Conservation (phyloP, 2,888 invertebrate species). For the Chymomyza caudatula region DNA sequence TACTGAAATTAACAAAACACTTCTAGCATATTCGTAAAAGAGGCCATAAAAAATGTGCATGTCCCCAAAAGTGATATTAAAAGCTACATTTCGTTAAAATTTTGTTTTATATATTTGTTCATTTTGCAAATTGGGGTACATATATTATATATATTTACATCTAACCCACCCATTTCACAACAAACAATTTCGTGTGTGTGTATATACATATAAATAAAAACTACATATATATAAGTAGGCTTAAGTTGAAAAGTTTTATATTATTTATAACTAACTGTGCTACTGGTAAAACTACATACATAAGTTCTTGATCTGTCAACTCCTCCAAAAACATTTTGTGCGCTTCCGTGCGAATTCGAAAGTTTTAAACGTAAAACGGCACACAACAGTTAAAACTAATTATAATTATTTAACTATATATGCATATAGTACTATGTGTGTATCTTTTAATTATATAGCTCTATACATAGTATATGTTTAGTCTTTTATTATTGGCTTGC, state of each 20-base stretch:
- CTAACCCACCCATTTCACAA: neutral
- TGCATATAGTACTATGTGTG: conserved; percentile 1
- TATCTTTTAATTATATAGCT: conserved; percentile 20
- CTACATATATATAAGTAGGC: conserved; percentile 12
- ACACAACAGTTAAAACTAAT: conserved; percentile 15
- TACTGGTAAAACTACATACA: conserved; percentile 50
- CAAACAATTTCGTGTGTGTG: conserved; percentile 1
- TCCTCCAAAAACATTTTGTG: conserved; percentile 30
- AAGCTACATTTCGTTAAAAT: conserved; percentile 48
- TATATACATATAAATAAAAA: conserved; percentile 16
- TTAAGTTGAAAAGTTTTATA: conserved; percentile 29
- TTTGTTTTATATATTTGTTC: conserved; percentile 37
- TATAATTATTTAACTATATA: neutral
- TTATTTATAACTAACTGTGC: conserved; percentile 39
- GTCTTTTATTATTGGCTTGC: conserved; percentile 39
- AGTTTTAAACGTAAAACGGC: conserved; percentile 51
- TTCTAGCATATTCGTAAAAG: conserved; percentile 41
- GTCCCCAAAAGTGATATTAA: conserved; percentile 63
- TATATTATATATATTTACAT: conserved; percentile 8
- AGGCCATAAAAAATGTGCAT: conserved; percentile 59
- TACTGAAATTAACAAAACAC: conserved; percentile 36
- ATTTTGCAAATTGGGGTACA: conserved; percentile 55
- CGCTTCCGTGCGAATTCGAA: conserved; percentile 59
- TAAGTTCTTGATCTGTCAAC: conserved; percentile 22
- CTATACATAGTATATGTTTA: conserved; percentile 17